These are phyloP conservation scores for Crambe crambe DNA, from an alignment of 37 sponge, comb jelly and placozoan species.

Conservation along the genomic window DNA sequence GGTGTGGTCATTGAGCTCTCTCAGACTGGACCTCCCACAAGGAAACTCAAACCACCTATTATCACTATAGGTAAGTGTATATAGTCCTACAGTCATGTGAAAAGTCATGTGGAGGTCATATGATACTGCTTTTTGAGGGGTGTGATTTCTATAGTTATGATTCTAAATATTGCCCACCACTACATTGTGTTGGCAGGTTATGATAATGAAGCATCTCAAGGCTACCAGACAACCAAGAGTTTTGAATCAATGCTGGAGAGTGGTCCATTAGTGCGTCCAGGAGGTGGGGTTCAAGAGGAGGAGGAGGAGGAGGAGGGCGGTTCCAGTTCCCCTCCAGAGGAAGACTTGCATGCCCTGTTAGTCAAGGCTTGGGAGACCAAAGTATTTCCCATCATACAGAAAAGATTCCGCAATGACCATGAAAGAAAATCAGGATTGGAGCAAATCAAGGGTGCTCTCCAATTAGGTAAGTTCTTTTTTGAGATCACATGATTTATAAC, in stretches of 20 bases:
- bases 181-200: no score
- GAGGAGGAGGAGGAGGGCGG: slow-evolving; percentile 62
- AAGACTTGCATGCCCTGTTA: slow-evolving; percentile 88
- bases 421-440: slow-evolving; percentile 91
- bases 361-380: slow-evolving; percentile 97
- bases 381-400: slow-evolving; percentile 92
- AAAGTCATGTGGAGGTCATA: background rate
- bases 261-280: slow-evolving; percentile 66
- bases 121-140: background rate
- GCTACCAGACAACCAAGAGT: slow-evolving; percentile 49
- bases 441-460: slow-evolving; percentile 96
- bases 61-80: slow-evolving; percentile 48
- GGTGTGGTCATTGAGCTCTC: slow-evolving; percentile 37
- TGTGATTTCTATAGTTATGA: no score
- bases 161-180: no score
- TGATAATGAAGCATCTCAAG: slow-evolving; percentile 52
- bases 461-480: slow-evolving; percentile 53
- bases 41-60: slow-evolving; percentile 56
- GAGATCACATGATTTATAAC: no score
- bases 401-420: slow-evolving; percentile 94
- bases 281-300: slow-evolving; percentile 65
- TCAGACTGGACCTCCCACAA: slow-evolving; percentile 39
- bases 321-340: slow-evolving; percentile 33
- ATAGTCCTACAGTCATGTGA: background rate
- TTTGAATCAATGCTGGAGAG: slow-evolving; percentile 84